Conservation (phyloP, 2,797 vertebrate genomes). For the Typhlichthys eigenmanni region DNA sequence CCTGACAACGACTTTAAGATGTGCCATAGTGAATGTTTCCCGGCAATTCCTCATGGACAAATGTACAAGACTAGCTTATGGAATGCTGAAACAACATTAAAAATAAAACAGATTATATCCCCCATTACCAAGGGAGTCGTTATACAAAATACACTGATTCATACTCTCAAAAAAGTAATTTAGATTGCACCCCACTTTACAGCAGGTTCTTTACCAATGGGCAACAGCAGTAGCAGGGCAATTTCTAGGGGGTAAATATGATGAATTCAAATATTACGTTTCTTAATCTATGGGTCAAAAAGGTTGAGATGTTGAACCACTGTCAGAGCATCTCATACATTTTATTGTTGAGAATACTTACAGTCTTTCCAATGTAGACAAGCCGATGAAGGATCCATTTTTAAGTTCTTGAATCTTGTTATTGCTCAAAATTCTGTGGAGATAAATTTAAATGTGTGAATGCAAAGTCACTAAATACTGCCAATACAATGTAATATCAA, state of each 20-base stretch:
- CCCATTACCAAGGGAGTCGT: neutral
- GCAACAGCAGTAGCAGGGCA: too few species aligned
- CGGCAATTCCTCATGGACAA: neutral
- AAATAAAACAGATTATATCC: neutral
- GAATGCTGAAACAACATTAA: neutral
- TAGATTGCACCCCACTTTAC: neutral
- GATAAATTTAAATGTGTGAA: slow-evolving; percentile 30
- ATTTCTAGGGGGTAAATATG: too few species aligned
- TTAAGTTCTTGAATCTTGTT: slow-evolving; percentile 95
- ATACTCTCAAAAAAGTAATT: neutral
- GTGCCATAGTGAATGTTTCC: too few species aligned
- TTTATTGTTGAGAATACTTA: slow-evolving; percentile 74
- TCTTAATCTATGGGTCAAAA: too few species aligned
- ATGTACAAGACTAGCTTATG: neutral
- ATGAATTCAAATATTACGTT: too few species aligned
- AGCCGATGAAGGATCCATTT: slow-evolving; percentile 91
- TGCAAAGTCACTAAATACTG: neutral
- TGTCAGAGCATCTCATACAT: neutral
- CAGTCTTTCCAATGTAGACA: slow-evolving; percentile 91
- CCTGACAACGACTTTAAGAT: slow-evolving; percentile 10
- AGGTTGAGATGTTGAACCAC: too few species aligned
- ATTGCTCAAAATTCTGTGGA: slow-evolving; percentile 92
- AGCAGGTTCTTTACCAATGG: neutral
- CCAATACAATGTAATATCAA: too few species aligned
- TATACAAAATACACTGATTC: neutral